These are phyloP conservation scores for Rhodophaea formosa DNA, from an alignment of 2,888 invertebrate species.

Conservation along the genomic window DNA sequence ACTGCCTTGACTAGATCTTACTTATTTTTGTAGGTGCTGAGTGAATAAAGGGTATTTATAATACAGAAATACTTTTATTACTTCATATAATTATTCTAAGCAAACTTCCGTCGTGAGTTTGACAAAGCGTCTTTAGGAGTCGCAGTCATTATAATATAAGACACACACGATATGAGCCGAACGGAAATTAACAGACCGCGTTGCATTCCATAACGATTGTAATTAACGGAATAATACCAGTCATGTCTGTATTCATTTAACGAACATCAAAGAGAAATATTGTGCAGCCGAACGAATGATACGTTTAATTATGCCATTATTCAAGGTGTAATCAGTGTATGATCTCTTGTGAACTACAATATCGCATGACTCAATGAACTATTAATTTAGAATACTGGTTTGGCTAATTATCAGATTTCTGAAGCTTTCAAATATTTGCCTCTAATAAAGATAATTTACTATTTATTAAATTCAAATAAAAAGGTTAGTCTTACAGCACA, in stretches of 20 bases:
- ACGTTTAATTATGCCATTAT: conserved; percentile 56
- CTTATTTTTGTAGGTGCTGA: too few species aligned
- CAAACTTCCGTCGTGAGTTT: too few species aligned
- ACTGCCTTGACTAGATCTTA: too few species aligned
- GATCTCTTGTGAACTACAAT: conserved; percentile 7
- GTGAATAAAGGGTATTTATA: too few species aligned
- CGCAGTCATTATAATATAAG: conserved; percentile 19
- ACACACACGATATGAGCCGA: conserved; percentile 34
- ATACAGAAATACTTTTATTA: too few species aligned
- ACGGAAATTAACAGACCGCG: conserved; percentile 59
- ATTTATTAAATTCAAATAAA: too few species aligned
- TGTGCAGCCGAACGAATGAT: conserved; percentile 58
- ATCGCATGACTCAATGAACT: neutral
- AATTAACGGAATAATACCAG: conserved; percentile 68
- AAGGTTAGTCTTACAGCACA: too few species aligned
- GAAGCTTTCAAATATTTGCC: too few species aligned
- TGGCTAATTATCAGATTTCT: too few species aligned
- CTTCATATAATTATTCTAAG: neutral
- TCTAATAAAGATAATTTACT: too few species aligned
- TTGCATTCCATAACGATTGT: conserved; percentile 62
- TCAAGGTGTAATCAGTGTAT: conserved; percentile 23
- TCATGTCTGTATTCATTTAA: conserved; percentile 57
- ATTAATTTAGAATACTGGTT: neutral
- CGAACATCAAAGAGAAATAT: conserved; percentile 63
- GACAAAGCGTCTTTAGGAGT: neutral